Evolutionary conservation across 37 sponge, comb jelly and placozoan genomes (phyloP).

Genomic region (Cladorhizidae sp.): DNA sequence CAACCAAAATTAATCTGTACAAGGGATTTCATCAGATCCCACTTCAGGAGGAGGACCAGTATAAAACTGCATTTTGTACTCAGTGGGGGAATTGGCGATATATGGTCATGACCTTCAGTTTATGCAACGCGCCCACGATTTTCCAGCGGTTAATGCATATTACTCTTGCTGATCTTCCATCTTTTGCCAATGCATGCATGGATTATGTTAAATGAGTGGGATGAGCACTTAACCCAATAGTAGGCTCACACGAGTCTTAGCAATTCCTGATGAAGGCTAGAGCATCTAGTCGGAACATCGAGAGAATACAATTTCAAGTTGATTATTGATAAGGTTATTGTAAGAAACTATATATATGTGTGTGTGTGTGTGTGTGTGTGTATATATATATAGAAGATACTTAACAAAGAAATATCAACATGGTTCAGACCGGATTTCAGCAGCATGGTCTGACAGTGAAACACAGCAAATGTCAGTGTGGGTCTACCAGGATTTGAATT

Average conservation of each 20-base stretch:
- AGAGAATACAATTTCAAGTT: no score
- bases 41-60: background rate
- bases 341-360: no score
- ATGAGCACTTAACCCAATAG: background rate
- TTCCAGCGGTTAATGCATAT: slow-evolving; percentile 19
- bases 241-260: no score
- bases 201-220: slow-evolving; percentile 1
- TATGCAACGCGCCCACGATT: slow-evolving; percentile 12
- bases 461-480: background rate
- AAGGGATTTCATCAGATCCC: slow-evolving; percentile 1
- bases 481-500: background rate
- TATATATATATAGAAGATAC: no score
- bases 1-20: slow-evolving; percentile 1
- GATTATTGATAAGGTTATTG: no score
- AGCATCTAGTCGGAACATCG: no score
- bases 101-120: slow-evolving; percentile 7
- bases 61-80: slow-evolving; percentile 16
- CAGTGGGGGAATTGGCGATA: slow-evolving; percentile 1
- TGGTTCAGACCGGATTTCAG: background rate
- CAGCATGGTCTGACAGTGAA: background rate
- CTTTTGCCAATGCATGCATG: background rate
- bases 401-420: no score
- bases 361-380: no score
- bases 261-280: no score
- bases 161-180: background rate